phyloP scores from a whole-genome alignment of 2,888 invertebrate species.

The Autographa gamma region DNA sequence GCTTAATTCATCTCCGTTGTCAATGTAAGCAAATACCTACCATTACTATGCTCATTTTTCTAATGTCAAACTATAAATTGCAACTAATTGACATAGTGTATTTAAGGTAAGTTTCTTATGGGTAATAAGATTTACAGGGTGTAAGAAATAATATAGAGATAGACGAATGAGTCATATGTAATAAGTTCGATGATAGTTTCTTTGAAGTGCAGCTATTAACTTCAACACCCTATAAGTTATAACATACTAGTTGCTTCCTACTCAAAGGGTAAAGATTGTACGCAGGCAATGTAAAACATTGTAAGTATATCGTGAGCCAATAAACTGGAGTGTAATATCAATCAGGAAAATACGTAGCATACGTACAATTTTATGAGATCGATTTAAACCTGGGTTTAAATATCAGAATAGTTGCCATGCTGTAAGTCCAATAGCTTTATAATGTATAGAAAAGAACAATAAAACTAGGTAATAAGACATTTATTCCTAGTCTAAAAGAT shows the following conservation, averaged over 20 bases:
- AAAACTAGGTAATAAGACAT: not conserved
- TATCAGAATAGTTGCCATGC: constrained; percentile 24
- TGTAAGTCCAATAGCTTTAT: constrained; percentile 8
- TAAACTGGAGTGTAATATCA: constrained; percentile 74
- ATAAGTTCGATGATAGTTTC: constrained; percentile 40
- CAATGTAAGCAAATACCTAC: constrained; percentile 51
- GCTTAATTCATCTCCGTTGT: constrained; percentile 60
- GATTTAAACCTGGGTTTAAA: constrained; percentile 62
- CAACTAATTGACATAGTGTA: constrained; percentile 45
- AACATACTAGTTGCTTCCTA: constrained; percentile 45
- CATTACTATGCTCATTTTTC: constrained; percentile 55
- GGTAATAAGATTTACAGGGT: constrained; percentile 43
- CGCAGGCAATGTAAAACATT: constrained; percentile 63
- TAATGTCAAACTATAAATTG: constrained; percentile 51
- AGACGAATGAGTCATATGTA: constrained; percentile 37
- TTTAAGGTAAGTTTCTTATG: constrained; percentile 28
- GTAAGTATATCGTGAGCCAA: constrained; percentile 66
- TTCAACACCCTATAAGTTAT: constrained; percentile 53
- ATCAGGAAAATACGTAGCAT: constrained; percentile 69
- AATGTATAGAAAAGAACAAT: not conserved
- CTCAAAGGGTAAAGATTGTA: constrained; percentile 41
- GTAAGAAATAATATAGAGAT: constrained; percentile 24
- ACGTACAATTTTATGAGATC: constrained; percentile 72
- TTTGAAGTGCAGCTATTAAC: constrained; percentile 37
- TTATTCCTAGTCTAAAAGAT: not conserved